These are phyloP conservation scores for Rhopalosiphum padi DNA, from an alignment of 1,140 invertebrate species.

Conservation along the genomic window DNA sequence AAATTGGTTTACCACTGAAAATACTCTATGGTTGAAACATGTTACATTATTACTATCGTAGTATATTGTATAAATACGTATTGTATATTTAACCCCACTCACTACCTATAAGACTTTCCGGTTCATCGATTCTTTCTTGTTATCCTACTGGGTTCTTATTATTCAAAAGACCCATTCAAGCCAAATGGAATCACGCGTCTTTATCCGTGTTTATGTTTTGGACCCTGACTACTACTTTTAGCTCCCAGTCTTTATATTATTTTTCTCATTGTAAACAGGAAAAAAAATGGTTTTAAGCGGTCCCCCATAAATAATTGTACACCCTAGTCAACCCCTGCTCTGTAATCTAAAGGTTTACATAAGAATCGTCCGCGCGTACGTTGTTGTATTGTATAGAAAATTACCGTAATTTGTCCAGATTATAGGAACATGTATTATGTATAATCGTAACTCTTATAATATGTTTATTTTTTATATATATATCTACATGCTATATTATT, in stretches of 20 bases:
- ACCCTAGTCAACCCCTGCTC: neutral
- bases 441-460: neutral
- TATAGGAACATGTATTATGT: neutral
- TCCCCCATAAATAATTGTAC: neutral
- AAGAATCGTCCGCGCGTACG: neutral
- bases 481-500: neutral
- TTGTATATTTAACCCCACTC: too few species aligned
- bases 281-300: neutral
- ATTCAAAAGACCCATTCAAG: neutral
- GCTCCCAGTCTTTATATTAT: neutral
- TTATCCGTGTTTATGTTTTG: neutral
- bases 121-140: neutral
- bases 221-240: neutral
- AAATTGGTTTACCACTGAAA: too few species aligned
- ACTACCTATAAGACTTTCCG: neutral
- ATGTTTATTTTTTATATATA: too few species aligned
- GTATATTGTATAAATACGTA: too few species aligned
- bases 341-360: neutral
- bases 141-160: neutral
- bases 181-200: neutral
- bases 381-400: neutral
- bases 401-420: slow-evolving; percentile 6
- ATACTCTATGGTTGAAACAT: too few species aligned
- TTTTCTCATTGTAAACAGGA: neutral
- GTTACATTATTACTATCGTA: neutral